Conservation (phyloP, 1,140 invertebrate genomes). For the Drosophila watanabei region DNA sequence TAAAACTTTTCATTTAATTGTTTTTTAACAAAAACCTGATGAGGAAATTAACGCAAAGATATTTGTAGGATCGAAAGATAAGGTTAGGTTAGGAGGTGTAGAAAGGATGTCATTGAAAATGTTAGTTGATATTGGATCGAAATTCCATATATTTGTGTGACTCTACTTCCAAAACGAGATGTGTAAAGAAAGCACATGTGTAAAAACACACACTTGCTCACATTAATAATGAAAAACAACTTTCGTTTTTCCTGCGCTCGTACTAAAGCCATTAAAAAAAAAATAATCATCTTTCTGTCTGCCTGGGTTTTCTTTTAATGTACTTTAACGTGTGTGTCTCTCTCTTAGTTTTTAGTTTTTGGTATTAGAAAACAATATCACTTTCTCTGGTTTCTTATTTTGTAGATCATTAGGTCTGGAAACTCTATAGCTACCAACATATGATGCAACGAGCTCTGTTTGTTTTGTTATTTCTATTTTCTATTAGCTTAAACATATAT, state of each 20-base stretch:
- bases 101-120: not conserved
- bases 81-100: too few species aligned
- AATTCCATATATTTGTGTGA: slow-evolving; percentile 28
- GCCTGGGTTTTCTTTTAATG: slow-evolving; percentile 33
- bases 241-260: slow-evolving; percentile 60
- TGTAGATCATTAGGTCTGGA: slow-evolving; percentile 25
- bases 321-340: slow-evolving; percentile 17
- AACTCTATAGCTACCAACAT: not conserved
- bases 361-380: slow-evolving; percentile 33
- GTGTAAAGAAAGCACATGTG: slow-evolving; percentile 10
- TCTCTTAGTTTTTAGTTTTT: slow-evolving; percentile 1
- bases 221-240: slow-evolving; percentile 33
- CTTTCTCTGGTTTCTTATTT: slow-evolving; percentile 31
- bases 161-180: slow-evolving; percentile 10
- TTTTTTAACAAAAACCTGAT: not conserved
- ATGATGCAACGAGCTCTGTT: slow-evolving; percentile 50
- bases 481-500: not conserved
- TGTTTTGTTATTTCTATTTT: slow-evolving; percentile 5
- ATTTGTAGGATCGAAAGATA: not conserved
- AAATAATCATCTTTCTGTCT: slow-evolving; percentile 57
- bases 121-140: not conserved
- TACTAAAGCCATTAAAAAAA: slow-evolving; percentile 68
- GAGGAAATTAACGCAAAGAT: not conserved
- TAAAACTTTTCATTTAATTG: not conserved
- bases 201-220: not conserved